Base-by-base conservation (phyloP, 2,888 invertebrate species). In the Keiferia lycopersicella region DNA sequence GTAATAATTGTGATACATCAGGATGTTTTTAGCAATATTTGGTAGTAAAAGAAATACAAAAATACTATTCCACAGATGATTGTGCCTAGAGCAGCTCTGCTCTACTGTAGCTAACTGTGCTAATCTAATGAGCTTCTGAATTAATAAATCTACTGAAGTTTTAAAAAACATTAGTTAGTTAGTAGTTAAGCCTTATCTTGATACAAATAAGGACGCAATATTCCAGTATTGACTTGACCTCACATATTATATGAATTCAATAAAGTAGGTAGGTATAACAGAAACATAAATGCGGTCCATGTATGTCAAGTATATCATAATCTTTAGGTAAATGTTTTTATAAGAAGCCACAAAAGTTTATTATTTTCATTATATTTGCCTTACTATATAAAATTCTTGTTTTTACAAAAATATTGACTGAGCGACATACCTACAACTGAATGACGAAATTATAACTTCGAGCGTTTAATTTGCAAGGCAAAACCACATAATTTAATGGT, bases 401-500 rank as follows among this genome's bases (percentile, higher is more conserved):
- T 2, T 26, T 4, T 56, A 56, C 56, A 34, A 56, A 10, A 56
- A 14, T 34, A 56, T 30, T 56, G 30, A 26, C 6, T 26, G n/a
- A n/a, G n/a, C n/a, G n/a, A n/a, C n/a, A 4, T 26, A 30, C 2
- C n/a, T 34, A 2, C 16, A 10, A 8, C 11, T 30, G 56, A 1
- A 56, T 58, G 64, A 61, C 38, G 61, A 64, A 64, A 61, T n/a
- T n/a, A n/a, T 65, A 63, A 60, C 59, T 50, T 63, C 26, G 58
- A 16, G n/a, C 22, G 4, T 51, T 51, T 60, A 60, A 60, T 61
- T 51, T 45, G 67, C 67, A 48, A 26, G 30, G 3, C 30, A 34
- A 56, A 56, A 66, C 60, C 59, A 57, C 60, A 57, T 64, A 65
- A 34, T 41, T 64, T 66, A 60, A 68, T 66, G 62, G 68, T 62